Percentiles rank a stretch among this genome's conserved stretches.
These are phyloP conservation scores for Ceratosolen fusciceps DNA, from an alignment of 1,140 invertebrate species.

Conservation along the genomic window DNA sequence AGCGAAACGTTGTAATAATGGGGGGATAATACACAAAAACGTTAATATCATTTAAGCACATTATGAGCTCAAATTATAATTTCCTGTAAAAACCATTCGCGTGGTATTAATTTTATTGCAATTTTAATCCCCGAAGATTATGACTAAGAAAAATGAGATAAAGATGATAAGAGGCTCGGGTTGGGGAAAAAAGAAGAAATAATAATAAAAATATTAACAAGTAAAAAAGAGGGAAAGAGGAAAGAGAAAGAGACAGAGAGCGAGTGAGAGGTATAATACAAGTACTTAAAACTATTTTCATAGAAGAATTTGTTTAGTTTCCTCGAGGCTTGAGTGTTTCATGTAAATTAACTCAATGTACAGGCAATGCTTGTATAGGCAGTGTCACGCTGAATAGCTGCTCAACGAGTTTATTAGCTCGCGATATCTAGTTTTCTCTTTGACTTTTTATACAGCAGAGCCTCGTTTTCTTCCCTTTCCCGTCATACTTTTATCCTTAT, in stretches of 20 bases:
- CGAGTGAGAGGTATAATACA: background rate
- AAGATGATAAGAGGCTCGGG: too few relatives aligned
- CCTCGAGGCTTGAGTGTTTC: constrained; percentile 6
- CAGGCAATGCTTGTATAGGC: constrained; percentile 7
- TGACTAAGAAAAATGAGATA: constrained; percentile 16
- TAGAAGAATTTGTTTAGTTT: constrained; percentile 18
- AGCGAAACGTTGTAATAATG: background rate
- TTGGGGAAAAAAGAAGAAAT: too few relatives aligned
- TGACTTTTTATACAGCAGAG: constrained; percentile 27
- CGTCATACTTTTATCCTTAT: constrained; percentile 4
- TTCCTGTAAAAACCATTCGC: background rate
- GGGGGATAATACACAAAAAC: background rate
- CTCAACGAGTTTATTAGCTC: constrained; percentile 45
- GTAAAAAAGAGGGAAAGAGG: too few relatives aligned
- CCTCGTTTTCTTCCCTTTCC: constrained; percentile 20
- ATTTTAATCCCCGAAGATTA: background rate
- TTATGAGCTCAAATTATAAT: background rate
- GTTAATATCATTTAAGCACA: constrained; percentile 16
- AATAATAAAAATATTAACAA: too few relatives aligned
- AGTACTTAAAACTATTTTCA: background rate
- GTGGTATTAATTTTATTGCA: constrained; percentile 4
- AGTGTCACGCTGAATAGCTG: constrained; percentile 42
- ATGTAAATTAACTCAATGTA: constrained; percentile 37
- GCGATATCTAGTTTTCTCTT: constrained; percentile 34
- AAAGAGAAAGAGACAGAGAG: too few relatives aligned